Evolutionary conservation across 2,113 vertebrate species (phyloP).

Genomic region (Australoheros scitulus): DNA sequence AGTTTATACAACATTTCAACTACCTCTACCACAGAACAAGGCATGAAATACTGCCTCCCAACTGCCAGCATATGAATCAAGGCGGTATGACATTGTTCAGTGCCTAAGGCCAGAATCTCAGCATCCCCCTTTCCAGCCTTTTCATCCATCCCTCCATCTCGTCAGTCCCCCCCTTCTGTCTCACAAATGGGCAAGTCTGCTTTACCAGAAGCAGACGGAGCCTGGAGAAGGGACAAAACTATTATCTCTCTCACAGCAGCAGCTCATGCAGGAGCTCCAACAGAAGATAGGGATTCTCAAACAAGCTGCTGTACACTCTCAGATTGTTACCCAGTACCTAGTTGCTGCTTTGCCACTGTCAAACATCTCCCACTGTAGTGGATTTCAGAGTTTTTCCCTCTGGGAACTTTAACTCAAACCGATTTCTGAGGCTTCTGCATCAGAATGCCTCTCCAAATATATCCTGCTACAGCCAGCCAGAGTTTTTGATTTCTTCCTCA

Average conservation of each 20-base stretch:
- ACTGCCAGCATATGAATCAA: slow-evolving; percentile 61
- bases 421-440: slow-evolving; percentile 25
- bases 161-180: slow-evolving; percentile 30
- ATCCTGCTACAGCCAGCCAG: slow-evolving; percentile 9
- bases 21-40: slow-evolving; percentile 49
- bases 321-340: slow-evolving; percentile 31
- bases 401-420: slow-evolving; percentile 11
- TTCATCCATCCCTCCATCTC: slow-evolving; percentile 43
- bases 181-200: slow-evolving; percentile 59
- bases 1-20: slow-evolving; percentile 28
- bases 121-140: slow-evolving; percentile 47
- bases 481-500: not conserved
- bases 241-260: slow-evolving; percentile 74
- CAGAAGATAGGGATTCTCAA: slow-evolving; percentile 60
- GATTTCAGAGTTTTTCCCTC: slow-evolving; percentile 14
- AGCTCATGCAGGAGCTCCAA: slow-evolving; percentile 57
- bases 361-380: not conserved
- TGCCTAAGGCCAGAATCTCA: slow-evolving; percentile 52
- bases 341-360: slow-evolving; percentile 13
- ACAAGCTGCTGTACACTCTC: slow-evolving; percentile 50
- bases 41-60: slow-evolving; percentile 42
- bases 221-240: slow-evolving; percentile 72
- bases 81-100: slow-evolving; percentile 48
- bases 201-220: slow-evolving; percentile 57
- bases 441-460: not conserved